phyloP scores from a whole-genome alignment of 2,888 invertebrate genomes.

The Drosophila peninsularis region DNA sequence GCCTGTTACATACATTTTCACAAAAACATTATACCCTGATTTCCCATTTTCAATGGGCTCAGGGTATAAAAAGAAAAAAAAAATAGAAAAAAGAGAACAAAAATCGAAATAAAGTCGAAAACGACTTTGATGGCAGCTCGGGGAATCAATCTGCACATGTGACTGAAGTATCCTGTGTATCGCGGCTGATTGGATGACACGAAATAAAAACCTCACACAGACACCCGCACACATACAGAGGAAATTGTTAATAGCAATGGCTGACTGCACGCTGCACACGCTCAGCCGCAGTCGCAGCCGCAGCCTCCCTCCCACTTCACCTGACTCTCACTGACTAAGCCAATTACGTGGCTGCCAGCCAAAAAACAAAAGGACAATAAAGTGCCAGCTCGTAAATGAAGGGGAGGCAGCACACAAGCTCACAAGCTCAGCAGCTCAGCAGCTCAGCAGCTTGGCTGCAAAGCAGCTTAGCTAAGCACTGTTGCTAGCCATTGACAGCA shows the following conservation, averaged over 20 bases:
- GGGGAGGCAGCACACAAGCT: no score
- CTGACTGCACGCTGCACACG: slow-evolving; percentile 25
- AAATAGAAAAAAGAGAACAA: neutral
- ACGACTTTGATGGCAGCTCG: slow-evolving; percentile 48
- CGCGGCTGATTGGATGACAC: slow-evolving; percentile 68
- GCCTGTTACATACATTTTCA: no score
- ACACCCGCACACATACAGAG: slow-evolving; percentile 20
- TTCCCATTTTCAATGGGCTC: no score
- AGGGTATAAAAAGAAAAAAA: neutral
- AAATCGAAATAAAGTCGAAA: slow-evolving; percentile 26
- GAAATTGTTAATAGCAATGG: slow-evolving; percentile 57
- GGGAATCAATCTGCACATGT: slow-evolving; percentile 69
- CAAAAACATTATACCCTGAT: no score
- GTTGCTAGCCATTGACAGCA: slow-evolving; percentile 31
- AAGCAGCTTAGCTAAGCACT: slow-evolving; percentile 69
- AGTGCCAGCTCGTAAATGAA: slow-evolving; percentile 67
- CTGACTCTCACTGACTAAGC: slow-evolving; percentile 46
- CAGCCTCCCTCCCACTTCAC: neutral
- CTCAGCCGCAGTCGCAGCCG: neutral
- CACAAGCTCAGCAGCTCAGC: neutral
- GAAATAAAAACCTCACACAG: slow-evolving; percentile 59
- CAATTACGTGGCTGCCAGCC: slow-evolving; percentile 59
- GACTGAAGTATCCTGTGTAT: slow-evolving; percentile 32
- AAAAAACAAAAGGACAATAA: slow-evolving; percentile 74
- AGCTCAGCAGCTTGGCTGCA: slow-evolving; percentile 15